phyloP scores from a whole-genome alignment of 2,113 vertebrate species.

The Budorcas taxicolor region DNA sequence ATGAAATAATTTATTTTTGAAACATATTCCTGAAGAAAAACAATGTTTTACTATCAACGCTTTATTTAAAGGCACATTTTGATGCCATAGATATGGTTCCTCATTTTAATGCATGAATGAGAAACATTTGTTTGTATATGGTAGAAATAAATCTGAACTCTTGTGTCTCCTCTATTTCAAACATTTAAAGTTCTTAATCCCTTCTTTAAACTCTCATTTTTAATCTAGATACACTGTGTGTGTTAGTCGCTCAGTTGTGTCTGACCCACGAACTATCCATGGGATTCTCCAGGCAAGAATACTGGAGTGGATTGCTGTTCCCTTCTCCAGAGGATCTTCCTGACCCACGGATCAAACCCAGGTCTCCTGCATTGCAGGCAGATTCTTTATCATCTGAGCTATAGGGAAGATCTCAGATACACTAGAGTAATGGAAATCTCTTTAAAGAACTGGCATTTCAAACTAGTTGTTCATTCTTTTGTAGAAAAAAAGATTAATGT shows the following conservation, averaged over 20 bases:
- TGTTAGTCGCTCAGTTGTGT: not conserved
- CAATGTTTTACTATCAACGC: not conserved
- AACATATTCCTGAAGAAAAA: not conserved
- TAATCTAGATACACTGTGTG: not conserved
- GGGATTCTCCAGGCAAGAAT: not conserved
- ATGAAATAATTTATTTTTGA: not conserved
- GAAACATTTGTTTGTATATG: not conserved
- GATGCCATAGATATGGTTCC: not conserved
- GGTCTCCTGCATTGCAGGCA: not conserved
- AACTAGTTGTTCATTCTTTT: conserved; percentile 20
- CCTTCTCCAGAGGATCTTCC: not conserved
- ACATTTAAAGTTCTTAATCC: not conserved
- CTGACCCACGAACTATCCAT: not conserved
- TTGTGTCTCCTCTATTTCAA: not conserved
- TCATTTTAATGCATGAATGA: not conserved
- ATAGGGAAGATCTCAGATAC: not conserved
- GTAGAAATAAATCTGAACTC: not conserved
- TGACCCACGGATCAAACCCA: not conserved
- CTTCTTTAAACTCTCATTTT: conserved; percentile 24
- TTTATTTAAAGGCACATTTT: not conserved
- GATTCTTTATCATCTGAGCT: not conserved
- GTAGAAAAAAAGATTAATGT: conserved; percentile 23
- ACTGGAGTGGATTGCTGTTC: not conserved
- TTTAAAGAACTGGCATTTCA: conserved; percentile 25
- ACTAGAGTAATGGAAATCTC: not conserved